Evolutionary conservation across 2,797 vertebrate genomes (phyloP), one percentile per base, ranked within the genome.

Genomic region (Somateria mollissima): DNA sequence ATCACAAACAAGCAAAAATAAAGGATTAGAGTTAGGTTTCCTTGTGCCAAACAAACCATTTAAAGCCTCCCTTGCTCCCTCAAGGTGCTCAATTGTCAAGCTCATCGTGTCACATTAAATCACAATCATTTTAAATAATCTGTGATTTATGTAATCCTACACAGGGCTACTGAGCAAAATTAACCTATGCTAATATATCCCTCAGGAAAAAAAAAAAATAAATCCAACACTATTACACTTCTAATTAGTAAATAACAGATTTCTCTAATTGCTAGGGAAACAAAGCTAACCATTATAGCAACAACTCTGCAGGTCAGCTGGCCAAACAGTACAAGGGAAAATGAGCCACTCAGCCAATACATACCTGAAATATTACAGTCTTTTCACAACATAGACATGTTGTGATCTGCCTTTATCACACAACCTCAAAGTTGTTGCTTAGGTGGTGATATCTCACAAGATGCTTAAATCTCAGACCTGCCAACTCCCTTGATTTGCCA

Each of bases 191-290:
- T 21, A 64, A 72, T 65, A 62, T 11, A 70, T 18, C 14, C 57
- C 28, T 51, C 54, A 36, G 24, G 2, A 49, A 84, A 60, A 36
- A 72, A 88, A 22, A 15, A 56, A 11, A 41, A 11, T 19, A 47
- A 53, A 49, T 49, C 24, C 49, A 14, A 51, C 45, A 39, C 56
- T 56, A n/a, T 39, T 8, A 1, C 47, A 25, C 62, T 76, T 81
- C 76, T 82, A 91, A 88, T 92, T 73, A 82, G 56, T 19, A 86
- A 88, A 88, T 51, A 81, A 64, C 39, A 78, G 54, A 82, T 71
- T 85, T 82, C 69, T 66, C 49, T 82, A 79, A 94, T 78, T 89
- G 81, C 61, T 83, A 37, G 57, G 70, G 76, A 83, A 87, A 89
- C 62, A 89, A 79, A 85, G 62, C 58, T 95, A 85, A 87, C 72